Evolutionary conservation across 2,113 vertebrate genomes (phyloP), one percentile per base, ranked within the genome.

Genomic region (Eretmochelys imbricata): DNA sequence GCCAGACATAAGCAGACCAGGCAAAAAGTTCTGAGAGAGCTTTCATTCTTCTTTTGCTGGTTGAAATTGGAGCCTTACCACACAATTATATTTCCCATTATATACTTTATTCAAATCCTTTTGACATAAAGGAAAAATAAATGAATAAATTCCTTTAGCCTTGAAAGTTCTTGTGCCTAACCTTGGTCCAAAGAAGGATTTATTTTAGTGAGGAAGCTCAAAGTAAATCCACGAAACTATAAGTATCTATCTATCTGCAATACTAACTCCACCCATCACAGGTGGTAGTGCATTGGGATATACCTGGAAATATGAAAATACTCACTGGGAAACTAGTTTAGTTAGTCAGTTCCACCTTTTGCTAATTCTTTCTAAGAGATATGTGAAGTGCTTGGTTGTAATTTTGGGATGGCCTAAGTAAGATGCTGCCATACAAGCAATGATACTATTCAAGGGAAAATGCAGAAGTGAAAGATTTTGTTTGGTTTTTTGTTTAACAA

Each of bases 51-150:
- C 2, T 20, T 75, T 14, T 31, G 8, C 12, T 79, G 1, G 10
- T 88, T 80, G 5, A 27, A 0, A 38, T 22, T 72, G n/a, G 9
- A 72, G 9, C 19, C 35, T 22, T 72, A 72, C 9, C 19, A 72
- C n/a, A 72, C n/a, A 72, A 72, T 72, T n/a, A 22, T 8, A 22
- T 38, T 72, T n/a, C 20, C 27, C 12, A 11, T 29, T 59, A 29
- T 29, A 31, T 25, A 31, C 29, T 31, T 22, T 7, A 35, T 17
- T 1, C 0, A 1, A 35, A 9, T 89, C 1, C 54, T 57, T 93
- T 49, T 85, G 84, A 82, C 8, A 65, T 49, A 3, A 48, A 78
- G 2, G 76, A 5, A 17, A 51, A 10, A 72, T 19, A 50, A 25
- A 78, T 27, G 42, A 42, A 78, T 16, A 55, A 10, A 82, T 17